phyloP scores from a whole-genome alignment of 2,113 vertebrate species.

The Candoia aspera region DNA sequence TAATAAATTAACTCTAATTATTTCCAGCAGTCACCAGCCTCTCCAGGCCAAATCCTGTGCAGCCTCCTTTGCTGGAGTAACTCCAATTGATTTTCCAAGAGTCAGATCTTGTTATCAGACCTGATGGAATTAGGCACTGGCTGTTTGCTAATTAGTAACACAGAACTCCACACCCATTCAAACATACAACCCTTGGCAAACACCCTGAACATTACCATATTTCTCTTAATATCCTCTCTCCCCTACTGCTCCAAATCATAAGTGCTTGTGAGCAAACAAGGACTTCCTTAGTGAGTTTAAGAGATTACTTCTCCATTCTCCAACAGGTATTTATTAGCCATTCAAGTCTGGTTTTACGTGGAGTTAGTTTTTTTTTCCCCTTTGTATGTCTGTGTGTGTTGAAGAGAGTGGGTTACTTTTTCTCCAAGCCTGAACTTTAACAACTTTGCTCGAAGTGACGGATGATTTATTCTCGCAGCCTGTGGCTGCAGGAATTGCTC shows the following conservation, averaged over 20 bases:
- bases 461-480: conserved; percentile 38
- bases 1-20: conserved; percentile 10
- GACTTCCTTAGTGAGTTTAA: conserved; percentile 1
- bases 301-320: neutral
- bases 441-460: conserved; percentile 27
- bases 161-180: neutral
- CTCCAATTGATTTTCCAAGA: neutral
- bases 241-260: neutral
- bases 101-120: neutral
- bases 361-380: neutral
- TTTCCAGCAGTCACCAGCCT: neutral
- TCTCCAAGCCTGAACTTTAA: conserved; percentile 6
- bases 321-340: conserved; percentile 16
- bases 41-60: neutral
- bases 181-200: neutral
- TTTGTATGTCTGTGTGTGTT: neutral
- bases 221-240: neutral
- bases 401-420: neutral
- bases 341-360: neutral
- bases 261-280: neutral
- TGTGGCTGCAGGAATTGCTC: conserved; percentile 20
- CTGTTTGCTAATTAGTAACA: neutral
- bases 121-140: neutral
- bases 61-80: neutral
- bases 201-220: neutral